phyloP scores from a whole-genome alignment of 2,113 vertebrate species.

The Phylloscopus whistleri region DNA sequence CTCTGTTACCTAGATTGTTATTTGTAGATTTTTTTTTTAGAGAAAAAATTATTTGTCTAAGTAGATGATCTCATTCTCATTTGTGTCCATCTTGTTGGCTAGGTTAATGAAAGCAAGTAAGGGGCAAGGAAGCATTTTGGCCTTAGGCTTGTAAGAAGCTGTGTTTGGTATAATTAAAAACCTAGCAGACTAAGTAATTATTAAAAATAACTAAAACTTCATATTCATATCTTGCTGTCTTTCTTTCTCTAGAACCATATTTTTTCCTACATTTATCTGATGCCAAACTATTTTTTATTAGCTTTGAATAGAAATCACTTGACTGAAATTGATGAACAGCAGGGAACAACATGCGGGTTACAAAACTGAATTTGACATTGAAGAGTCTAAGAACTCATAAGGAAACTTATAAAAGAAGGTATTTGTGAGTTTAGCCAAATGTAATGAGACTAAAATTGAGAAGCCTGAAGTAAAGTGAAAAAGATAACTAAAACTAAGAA shows the following conservation, averaged over 20 bases:
- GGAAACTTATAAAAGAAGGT: background rate
- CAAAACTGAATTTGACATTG: background rate
- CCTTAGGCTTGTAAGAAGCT: background rate
- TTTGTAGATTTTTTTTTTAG: background rate
- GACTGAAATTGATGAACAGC: background rate
- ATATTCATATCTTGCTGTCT: background rate
- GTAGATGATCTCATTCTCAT: background rate
- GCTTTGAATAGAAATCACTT: background rate
- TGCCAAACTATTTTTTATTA: background rate
- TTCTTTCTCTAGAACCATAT: background rate
- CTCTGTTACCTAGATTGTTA: background rate
- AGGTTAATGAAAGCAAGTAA: background rate
- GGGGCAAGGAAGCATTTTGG: background rate
- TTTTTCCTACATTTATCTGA: background rate
- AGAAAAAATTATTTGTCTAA: background rate
- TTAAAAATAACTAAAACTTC: background rate
- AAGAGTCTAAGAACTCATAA: background rate
- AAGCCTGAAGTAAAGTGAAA: background rate
- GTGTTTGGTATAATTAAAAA: background rate
- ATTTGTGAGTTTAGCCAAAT: background rate
- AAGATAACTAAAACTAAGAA: background rate
- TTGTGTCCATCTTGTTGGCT: background rate
- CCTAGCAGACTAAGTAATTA: background rate
- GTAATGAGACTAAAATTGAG: background rate
- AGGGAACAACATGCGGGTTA: background rate